Evolutionary conservation across 2,888 invertebrate species (phyloP).

Genomic region (Xiphydria camelus): DNA sequence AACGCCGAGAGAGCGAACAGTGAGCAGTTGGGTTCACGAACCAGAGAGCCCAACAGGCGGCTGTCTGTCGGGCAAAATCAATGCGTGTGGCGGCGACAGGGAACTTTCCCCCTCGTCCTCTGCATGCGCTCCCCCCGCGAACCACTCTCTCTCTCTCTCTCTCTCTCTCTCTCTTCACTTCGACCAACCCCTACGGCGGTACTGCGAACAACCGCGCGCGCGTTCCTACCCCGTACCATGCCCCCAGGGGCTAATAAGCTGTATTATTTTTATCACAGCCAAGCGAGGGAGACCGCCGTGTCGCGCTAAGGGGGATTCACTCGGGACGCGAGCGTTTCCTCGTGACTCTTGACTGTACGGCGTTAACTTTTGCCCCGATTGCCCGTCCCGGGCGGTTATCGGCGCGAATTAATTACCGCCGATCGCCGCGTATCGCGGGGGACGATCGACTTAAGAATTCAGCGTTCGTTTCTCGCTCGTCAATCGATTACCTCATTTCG

Average conservation of each 20-base stretch:
- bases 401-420: too few relatives aligned
- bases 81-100: conserved; percentile 53
- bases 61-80: conserved; percentile 55
- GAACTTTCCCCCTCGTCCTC: conserved; percentile 36
- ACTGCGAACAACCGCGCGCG: conserved; percentile 20
- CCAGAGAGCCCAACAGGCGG: conserved; percentile 47
- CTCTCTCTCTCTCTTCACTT: not conserved
- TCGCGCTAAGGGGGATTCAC: not conserved
- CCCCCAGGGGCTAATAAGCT: conserved; percentile 41
- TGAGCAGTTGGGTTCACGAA: conserved; percentile 38
- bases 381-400: too few relatives aligned
- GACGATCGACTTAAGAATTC: too few relatives aligned
- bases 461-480: too few relatives aligned
- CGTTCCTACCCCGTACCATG: conserved; percentile 22
- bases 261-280: conserved; percentile 44
- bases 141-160: conserved; percentile 4
- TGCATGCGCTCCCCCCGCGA: not conserved
- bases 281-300: conserved; percentile 22
- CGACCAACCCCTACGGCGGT: conserved; percentile 14
- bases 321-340: not conserved
- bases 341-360: too few relatives aligned
- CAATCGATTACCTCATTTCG: too few relatives aligned
- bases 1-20: conserved; percentile 22
- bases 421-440: too few relatives aligned
- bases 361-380: too few relatives aligned